A percentile compares a stretch with the other conserved stretches of the same genome.
These are phyloP conservation scores for Corticium candelabrum DNA, from an alignment of 37 sponge, comb jelly and placozoan species.

Conservation along the genomic window DNA sequence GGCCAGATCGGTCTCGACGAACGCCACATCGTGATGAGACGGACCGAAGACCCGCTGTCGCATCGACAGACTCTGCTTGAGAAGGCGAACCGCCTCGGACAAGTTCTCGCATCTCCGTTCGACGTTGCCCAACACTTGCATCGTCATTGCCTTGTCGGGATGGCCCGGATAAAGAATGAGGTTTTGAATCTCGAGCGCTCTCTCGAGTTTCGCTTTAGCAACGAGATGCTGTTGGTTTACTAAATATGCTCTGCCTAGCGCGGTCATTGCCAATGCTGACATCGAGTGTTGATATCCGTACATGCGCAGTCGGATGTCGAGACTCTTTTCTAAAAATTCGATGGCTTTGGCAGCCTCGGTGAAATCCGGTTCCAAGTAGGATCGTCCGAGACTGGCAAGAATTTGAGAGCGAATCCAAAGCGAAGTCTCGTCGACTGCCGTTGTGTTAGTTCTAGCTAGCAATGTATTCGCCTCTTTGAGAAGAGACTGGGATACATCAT, in stretches of 20 bases:
- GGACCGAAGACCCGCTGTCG: background rate
- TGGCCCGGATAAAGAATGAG: background rate
- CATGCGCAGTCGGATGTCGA: background rate
- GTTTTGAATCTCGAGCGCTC: background rate
- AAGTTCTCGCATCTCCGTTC: background rate
- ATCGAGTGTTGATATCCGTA: background rate
- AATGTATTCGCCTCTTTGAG: background rate
- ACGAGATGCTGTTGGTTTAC: background rate
- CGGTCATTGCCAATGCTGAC: background rate
- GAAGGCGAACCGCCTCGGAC: background rate
- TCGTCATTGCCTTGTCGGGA: background rate
- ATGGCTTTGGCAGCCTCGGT: background rate
- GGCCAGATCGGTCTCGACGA: background rate
- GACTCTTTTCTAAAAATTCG: background rate
- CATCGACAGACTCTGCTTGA: background rate
- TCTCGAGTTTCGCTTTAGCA: background rate
- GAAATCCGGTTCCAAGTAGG: background rate
- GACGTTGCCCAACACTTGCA: background rate
- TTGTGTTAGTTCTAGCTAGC: too few relatives aligned
- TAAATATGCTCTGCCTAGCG: background rate
- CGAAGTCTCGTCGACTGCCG: too few relatives aligned
- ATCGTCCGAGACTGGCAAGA: background rate
- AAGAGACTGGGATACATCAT: background rate
- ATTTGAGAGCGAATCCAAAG: background rate
- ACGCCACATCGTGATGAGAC: background rate